Base-by-base conservation (phyloP, 2,113 vertebrate species). In the Nettapus auritus region DNA sequence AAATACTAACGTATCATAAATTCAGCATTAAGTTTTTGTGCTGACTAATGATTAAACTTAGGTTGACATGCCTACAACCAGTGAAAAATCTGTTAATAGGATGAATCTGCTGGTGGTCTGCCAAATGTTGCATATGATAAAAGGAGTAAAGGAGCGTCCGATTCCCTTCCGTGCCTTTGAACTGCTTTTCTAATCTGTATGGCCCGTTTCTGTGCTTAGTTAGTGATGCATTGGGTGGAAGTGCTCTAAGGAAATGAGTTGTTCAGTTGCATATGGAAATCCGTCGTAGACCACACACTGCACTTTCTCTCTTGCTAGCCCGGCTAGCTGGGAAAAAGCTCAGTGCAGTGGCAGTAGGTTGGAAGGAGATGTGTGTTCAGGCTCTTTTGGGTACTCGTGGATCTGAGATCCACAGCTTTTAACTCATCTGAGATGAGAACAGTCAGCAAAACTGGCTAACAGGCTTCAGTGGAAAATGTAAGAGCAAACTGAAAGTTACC, bases 241-340 rank as follows among this genome's bases (percentile, higher is more conserved):
- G 80, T 52, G 52, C 64, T 92, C 75, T 75, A 66, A 92, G 83
- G 92, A 89, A 92, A 90, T 52, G n/a, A 88, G 76, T 38, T 83
- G 64, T 69, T 88, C 36, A 34, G 36, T 36, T 3, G 1, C n/a
- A 17, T 23, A 11, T 0, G 55, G 67, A 36, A 75, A 31, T 55
- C 55, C 46, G 36, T 40, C 2, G 0, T 2, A 26, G 34, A 75
- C 78, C 9, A 26, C 74, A 50, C 52, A 16, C 11, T 44, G 71
- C 33, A 31, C 38, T 44, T 50, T 56, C 71, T 64, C 28, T 87
- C n/a, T 53, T 57, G 62, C 57, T n/a, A 19, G 13, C 73, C 52
- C 70, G 59, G 55, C 57, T 79, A 29, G 9, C 22, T 56, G 79
- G 67, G 66, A 50, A 33, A 50, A 33, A 55, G 2, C 28, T 28